Evolutionary conservation across 1,140 invertebrate species (phyloP).

Genomic region (Phymastichus coffea): DNA sequence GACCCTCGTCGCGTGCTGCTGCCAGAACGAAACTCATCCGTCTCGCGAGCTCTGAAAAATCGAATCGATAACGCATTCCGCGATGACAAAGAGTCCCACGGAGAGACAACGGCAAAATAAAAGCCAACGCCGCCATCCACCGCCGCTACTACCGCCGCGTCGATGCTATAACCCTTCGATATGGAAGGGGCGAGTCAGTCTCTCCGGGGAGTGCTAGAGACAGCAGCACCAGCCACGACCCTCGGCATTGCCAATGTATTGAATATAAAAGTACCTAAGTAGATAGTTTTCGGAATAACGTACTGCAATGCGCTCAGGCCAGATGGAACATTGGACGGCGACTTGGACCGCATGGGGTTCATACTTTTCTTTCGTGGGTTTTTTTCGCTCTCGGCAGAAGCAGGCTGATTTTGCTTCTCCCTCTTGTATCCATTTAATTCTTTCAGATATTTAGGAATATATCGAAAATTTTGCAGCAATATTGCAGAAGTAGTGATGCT

Average conservation of each 20-base stretch:
- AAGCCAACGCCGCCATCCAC: neutral
- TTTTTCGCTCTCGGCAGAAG: constrained; percentile 15
- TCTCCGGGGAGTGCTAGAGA: constrained; percentile 50
- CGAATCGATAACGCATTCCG: constrained; percentile 33
- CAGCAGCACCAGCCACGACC: constrained; percentile 28
- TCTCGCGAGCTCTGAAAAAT: constrained; percentile 40
- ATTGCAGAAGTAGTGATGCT: too few relatives aligned
- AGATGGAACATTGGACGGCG: too few relatives aligned
- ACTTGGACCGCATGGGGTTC: too few relatives aligned
- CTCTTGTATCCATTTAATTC: too few relatives aligned
- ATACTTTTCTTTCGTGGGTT: too few relatives aligned
- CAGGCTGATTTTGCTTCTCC: too few relatives aligned
- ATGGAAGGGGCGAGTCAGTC: constrained; percentile 37
- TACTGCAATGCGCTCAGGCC: constrained; percentile 30
- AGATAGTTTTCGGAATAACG: constrained; percentile 50
- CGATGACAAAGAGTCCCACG: constrained; percentile 16
- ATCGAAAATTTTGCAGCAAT: too few relatives aligned
- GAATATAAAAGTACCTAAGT: constrained; percentile 55
- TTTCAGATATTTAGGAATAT: too few relatives aligned
- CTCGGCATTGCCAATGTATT: constrained; percentile 48
- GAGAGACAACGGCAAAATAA: constrained; percentile 2
- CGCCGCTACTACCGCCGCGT: too few relatives aligned
- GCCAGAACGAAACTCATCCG: constrained; percentile 1
- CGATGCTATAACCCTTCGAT: constrained; percentile 42
- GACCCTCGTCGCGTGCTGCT: neutral